Conservation (phyloP, 2,113 vertebrate genomes). For the Dascyllus trimaculatus region DNA sequence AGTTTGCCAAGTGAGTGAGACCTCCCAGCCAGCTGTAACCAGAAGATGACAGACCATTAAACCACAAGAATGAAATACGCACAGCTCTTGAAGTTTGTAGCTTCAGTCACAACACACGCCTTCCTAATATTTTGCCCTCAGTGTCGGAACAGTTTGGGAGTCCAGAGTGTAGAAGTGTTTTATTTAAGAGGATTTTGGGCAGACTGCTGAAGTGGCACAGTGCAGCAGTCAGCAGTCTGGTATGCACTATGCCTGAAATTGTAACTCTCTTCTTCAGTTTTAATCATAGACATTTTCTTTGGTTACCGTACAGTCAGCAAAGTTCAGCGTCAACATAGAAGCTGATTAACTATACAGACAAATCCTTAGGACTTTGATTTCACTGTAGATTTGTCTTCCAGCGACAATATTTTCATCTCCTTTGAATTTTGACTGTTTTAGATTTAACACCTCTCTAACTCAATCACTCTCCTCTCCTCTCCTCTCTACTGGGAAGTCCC, state of each 20-base stretch:
- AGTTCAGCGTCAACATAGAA: background rate
- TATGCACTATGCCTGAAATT: background rate
- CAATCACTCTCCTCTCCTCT: background rate
- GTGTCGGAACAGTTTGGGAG: background rate
- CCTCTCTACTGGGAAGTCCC: too few species aligned
- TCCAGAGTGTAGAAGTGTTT: background rate
- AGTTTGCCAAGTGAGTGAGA: background rate
- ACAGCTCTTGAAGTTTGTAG: background rate
- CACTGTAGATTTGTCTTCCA: background rate
- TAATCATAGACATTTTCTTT: background rate
- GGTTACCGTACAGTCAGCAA: conserved; percentile 13
- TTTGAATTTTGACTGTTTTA: background rate
- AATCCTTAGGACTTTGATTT: conserved; percentile 3
- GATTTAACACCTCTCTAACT: background rate
- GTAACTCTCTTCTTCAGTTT: background rate
- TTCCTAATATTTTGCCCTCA: background rate
- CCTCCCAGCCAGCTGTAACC: conserved; percentile 16
- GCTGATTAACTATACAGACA: conserved; percentile 4
- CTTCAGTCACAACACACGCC: background rate
- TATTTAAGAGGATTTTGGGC: conserved; percentile 35
- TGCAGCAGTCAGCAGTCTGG: conserved; percentile 11
- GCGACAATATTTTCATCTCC: background rate
- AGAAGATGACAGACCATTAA: background rate
- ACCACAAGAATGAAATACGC: background rate
- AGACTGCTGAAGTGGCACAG: conserved; percentile 12